Base-by-base conservation (phyloP, 2,113 vertebrate genomes). In the Perca fluviatilis region DNA sequence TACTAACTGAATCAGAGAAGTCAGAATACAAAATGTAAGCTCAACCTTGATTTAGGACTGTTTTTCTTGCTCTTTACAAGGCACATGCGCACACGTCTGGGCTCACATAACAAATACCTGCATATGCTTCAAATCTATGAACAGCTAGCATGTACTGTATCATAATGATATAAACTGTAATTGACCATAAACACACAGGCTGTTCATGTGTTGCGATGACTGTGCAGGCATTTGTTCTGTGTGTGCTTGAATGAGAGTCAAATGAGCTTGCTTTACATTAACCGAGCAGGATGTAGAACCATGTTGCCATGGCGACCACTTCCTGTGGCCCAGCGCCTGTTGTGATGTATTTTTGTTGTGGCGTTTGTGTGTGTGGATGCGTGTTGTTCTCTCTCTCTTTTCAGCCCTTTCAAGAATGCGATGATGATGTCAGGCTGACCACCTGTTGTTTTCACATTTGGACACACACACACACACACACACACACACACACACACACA, bases 261-360 rank as follows among this genome's bases (percentile, higher is more conserved):
- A 58, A 79, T 8, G 2, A 65, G 43, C 16, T 73, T 61, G 19
- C 19, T 63, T 80, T 36, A 65, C 49, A 78, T 66, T 63, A 64
- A 33, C 58, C 61, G 21, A 63, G 36, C 93, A 91, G 93, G 92
- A 94, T 89, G 88, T 91, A 74, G 69, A 90, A 62, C 64, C 23
- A 12, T 12, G 85, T 90, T 80, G 57, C 89, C 84, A 93, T 92
- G 80, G 90, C 75, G 62, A 94, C 90, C 69, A 82, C 77, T 94
- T 94, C 93, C 91, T 90, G 81, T 87, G 27, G 21, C 60, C 25
- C 2, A 6, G 76, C 19, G 1, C 30, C 61, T 83, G 64, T 74
- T 73, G 16, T 64, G 70, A 36, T 72, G 47, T 82, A 23, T 66
- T 68, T 13, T 79, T 83, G 69, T 56, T 56, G 63, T 80, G 36